phyloP scores from a whole-genome alignment of 1,140 invertebrate species.

The Panagrolaimus sp. region DNA sequence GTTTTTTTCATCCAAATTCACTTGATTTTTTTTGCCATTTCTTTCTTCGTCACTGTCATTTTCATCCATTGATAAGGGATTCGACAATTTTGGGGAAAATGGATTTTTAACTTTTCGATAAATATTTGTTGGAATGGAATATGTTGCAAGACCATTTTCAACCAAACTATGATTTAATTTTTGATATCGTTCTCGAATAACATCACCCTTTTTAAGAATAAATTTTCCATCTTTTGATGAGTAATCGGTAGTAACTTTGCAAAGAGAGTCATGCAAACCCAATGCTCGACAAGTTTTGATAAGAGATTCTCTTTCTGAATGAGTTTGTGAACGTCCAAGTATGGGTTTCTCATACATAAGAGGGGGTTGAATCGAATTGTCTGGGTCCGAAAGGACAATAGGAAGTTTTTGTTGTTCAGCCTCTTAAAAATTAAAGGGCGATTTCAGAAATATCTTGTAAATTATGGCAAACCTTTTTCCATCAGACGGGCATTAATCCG shows the following conservation, averaged over 20 bases:
- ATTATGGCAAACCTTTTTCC: no score
- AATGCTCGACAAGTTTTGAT: neutral
- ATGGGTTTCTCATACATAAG: neutral
- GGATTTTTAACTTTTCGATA: conserved; percentile 4
- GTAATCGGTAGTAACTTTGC: conserved; percentile 2
- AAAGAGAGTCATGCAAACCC: conserved; percentile 8
- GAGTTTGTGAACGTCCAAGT: neutral
- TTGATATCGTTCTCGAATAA: neutral
- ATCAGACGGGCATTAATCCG: no score
- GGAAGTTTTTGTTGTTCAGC: no score
- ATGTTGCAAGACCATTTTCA: conserved; percentile 9
- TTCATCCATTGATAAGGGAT: neutral
- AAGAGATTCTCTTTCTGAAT: neutral
- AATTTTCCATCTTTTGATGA: conserved; percentile 1
- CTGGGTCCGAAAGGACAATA: no score
- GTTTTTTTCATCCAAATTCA: neutral
- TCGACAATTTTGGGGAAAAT: neutral
- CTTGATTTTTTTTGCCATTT: neutral
- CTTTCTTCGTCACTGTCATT: neutral
- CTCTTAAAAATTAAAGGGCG: no score
- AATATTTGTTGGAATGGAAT: neutral
- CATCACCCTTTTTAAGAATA: conserved; percentile 4
- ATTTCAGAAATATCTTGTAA: no score
- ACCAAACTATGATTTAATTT: neutral
- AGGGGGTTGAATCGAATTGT: no score